Base-by-base conservation (phyloP, 2,888 invertebrate genomes). In the Mycalesis mineus region DNA sequence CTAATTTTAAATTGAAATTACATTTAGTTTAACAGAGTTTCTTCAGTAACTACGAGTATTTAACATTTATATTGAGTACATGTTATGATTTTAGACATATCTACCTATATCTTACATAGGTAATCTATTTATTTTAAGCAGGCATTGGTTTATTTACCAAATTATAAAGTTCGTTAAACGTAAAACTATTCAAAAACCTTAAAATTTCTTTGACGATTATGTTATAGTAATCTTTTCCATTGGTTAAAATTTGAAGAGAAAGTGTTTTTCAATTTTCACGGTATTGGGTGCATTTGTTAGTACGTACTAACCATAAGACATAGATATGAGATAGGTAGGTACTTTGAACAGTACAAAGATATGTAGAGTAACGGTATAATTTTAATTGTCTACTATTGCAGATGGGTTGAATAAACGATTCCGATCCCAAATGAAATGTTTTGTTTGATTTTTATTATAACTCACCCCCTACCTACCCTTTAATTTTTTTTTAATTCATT, bases 371-470 rank as follows among this genome's bases (percentile, higher is more conserved):
- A 81, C 80, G 77, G 74, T 88, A 87, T 87, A 79, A 86, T 88
- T 64, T 84, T 87, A 88, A 87, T 83, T 83, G 82, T 82, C 78
- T 85, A 82, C 78, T 86, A 85, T 84, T 80, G 85, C 85, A 82
- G 76, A 84, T 87, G 88, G 88, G 87, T 88, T 88, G 78, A 88
- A 86, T 89, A 89, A 88, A 88, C 80, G 82, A 88, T 88, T 87
- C 87, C 88, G 88, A 87, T 87, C 88, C 88, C 88, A 81, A 87
- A 77, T 73, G 69, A 71, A 13, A 55, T 28, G 29, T 66, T 59
- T 77, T 72, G 78, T 83, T 86, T 86, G 60, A 75, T 81, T 82
- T 68, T 28, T 14, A 14, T 4, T 40, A 11, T n/a, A 52, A 11
- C 11, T 9, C 33, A 7, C 33, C 8, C 28, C 3, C 15, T 14